A percentile compares a stretch with the other conserved stretches of the same genome.
phyloP scores from a whole-genome alignment of 2,888 invertebrate genomes.

The Oeneis ivallda region DNA sequence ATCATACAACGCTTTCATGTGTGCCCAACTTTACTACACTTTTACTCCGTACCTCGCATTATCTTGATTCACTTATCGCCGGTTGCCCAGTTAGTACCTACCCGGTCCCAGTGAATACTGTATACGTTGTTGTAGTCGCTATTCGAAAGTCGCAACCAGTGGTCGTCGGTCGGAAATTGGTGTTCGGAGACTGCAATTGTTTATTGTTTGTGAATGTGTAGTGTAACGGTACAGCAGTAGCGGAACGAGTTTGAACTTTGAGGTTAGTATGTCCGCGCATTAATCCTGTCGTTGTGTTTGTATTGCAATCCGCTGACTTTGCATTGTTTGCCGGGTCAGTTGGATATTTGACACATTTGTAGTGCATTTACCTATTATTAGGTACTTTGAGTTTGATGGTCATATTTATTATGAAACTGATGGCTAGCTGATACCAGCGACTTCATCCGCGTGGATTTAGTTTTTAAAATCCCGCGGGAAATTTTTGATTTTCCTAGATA shows the following conservation, averaged over 20 bases:
- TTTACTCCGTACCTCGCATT: conserved; percentile 61
- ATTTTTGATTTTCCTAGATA: no score
- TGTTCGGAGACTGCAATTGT: conserved; percentile 22
- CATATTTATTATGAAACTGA: background rate
- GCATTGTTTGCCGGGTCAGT: conserved; percentile 23
- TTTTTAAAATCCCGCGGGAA: no score
- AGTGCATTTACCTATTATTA: background rate
- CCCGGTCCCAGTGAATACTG: conserved; percentile 41
- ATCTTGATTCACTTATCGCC: conserved; percentile 75
- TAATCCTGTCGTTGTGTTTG: conserved; percentile 13
- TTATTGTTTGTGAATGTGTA: conserved; percentile 39
- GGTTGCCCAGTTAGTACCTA: background rate
- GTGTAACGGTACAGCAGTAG: conserved; percentile 34
- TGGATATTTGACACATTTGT: background rate
- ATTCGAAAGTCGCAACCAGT: conserved; percentile 50
- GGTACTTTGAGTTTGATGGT: no score
- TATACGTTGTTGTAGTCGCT: conserved; percentile 52
- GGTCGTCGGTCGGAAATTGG: conserved; percentile 55
- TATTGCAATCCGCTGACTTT: conserved; percentile 14
- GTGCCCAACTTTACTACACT: conserved; percentile 51
- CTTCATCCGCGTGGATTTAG: no score
- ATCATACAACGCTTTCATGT: conserved; percentile 34
- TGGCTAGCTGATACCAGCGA: no score
- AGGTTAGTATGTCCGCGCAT: conserved; percentile 37
- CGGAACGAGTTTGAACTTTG: conserved; percentile 37